These are phyloP conservation scores for Xiphophorus couchianus DNA, from an alignment of 2,113 vertebrate genomes.

Conservation along the genomic window DNA sequence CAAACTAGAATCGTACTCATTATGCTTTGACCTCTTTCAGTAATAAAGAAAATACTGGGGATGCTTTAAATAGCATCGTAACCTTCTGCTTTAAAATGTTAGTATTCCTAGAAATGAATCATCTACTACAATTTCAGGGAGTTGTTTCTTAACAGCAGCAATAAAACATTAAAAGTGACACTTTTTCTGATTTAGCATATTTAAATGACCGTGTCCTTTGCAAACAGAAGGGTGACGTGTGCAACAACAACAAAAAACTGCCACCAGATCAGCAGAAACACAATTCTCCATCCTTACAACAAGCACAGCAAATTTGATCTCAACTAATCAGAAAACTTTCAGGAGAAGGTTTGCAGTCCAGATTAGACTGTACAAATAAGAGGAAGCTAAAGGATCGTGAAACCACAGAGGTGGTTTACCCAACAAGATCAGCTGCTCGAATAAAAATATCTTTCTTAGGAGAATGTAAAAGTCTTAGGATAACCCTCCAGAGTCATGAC, in stretches of 20 bases:
- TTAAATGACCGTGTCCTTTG: background rate
- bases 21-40: background rate
- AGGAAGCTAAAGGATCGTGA: background rate
- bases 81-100: background rate
- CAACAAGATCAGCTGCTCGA: slow-evolving; percentile 5
- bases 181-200: background rate
- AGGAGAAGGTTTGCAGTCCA: background rate
- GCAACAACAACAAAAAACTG: background rate
- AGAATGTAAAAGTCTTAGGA: slow-evolving; percentile 13
- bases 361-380: background rate
- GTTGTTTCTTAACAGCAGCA: background rate
- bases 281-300: background rate
- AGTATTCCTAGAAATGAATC: background rate
- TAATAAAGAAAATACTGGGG: background rate
- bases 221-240: background rate
- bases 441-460: slow-evolving; percentile 8
- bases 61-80: background rate
- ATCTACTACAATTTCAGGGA: background rate
- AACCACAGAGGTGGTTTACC: background rate
- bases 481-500: slow-evolving; percentile 20
- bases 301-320: background rate
- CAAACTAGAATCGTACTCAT: background rate
- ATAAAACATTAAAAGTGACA: background rate
- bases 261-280: background rate
- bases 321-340: background rate